Conservation (phyloP, 2,113 vertebrate species). For the Gnathonemus echidnorhynchus region DNA sequence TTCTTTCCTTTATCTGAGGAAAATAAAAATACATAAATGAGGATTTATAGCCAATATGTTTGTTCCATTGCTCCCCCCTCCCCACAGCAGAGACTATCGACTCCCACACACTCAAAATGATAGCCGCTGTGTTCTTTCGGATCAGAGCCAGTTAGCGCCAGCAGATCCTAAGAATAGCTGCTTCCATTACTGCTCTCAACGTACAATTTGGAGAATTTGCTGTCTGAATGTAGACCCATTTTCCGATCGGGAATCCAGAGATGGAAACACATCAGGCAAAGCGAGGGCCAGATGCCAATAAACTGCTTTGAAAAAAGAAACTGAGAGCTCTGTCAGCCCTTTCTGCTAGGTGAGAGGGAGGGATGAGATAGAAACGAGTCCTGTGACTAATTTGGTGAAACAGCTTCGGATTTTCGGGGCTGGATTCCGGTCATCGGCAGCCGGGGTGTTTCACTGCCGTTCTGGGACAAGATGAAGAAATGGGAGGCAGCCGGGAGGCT, state of each 20-base stretch:
- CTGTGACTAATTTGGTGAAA: slow-evolving; percentile 8
- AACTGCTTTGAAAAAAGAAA: neutral
- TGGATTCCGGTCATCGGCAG: neutral
- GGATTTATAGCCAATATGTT: slow-evolving; percentile 25
- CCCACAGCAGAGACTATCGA: slow-evolving; percentile 25
- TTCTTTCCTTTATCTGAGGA: slow-evolving; percentile 25
- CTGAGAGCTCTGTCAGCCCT: neutral
- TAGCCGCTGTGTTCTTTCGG: slow-evolving; percentile 29
- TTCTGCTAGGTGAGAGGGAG: neutral
- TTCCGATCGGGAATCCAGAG: slow-evolving; percentile 1
- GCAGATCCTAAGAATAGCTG: slow-evolving; percentile 37
- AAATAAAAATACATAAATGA: slow-evolving; percentile 27
- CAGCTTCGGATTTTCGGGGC: neutral
- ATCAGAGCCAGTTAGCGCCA: slow-evolving; percentile 30
- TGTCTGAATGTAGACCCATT: neutral
- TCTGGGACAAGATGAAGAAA: neutral
- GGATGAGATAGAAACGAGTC: neutral
- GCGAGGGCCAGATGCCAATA: neutral
- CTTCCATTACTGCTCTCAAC: slow-evolving; percentile 29
- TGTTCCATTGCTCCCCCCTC: slow-evolving; percentile 25
- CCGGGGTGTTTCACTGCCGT: neutral
- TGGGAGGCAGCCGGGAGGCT: neutral
- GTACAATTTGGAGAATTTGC: slow-evolving; percentile 16
- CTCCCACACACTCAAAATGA: slow-evolving; percentile 30
- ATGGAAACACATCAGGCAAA: slow-evolving; percentile 7